phyloP scores from a whole-genome alignment of 2,888 invertebrate genomes.

The Trisateles emortualis region DNA sequence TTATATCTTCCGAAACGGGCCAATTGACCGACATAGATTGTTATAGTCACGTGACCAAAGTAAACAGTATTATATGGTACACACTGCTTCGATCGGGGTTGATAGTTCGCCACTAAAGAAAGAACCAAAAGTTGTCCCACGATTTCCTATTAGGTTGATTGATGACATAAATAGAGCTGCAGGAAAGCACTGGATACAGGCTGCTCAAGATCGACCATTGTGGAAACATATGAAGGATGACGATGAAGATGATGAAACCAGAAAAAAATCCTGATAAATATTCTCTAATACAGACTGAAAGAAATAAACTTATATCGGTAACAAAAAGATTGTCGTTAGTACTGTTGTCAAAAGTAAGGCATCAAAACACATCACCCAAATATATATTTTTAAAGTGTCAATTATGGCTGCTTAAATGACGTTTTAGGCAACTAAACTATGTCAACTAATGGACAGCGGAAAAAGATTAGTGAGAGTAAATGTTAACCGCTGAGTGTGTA shows the following conservation, averaged over 20 bases:
- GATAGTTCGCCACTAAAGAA: conserved; percentile 36
- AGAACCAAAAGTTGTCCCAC: conserved; percentile 19
- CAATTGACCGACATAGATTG: conserved; percentile 35
- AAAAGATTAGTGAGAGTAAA: conserved; percentile 34
- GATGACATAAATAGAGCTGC: no score
- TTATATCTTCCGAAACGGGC: conserved; percentile 46
- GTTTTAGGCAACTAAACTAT: conserved; percentile 24
- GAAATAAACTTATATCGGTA: no score
- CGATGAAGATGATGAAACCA: no score
- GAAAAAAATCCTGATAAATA: no score
- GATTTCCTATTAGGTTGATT: conserved; percentile 14
- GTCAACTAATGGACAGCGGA: conserved; percentile 36
- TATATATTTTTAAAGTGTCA: conserved; percentile 39
- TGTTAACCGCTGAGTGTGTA: not conserved
- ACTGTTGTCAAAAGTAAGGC: no score
- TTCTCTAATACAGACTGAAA: no score
- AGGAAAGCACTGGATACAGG: no score
- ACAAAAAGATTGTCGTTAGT: conserved; percentile 13
- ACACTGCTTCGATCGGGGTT: conserved; percentile 35
- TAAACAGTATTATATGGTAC: conserved; percentile 28
- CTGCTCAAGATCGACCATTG: no score
- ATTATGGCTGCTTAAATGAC: conserved; percentile 26
- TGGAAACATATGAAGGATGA: no score
- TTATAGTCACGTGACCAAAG: conserved; percentile 36
- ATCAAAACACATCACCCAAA: conserved; percentile 4